Evolutionary conservation across 2,113 vertebrate genomes (phyloP).

Genomic region (rat (Rattus norvegicus)): GRCr8 NC_086019.1:230714001-230714500

Average conservation of each 20-base stretch:
- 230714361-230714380: background rate
- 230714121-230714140: constrained; percentile 8
- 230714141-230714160: background rate
- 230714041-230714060: constrained; percentile 26
- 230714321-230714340: background rate
- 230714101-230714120: constrained; percentile 35
- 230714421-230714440: background rate
- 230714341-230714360: background rate
- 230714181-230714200: background rate
- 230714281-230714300: constrained; percentile 33
- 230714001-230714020: constrained; percentile 43
- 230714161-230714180: background rate
- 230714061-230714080: constrained; percentile 48
- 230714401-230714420: background rate
- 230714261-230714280: background rate
- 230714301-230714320: background rate
- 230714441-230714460: too few species aligned
- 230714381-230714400: background rate
- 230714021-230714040: constrained; percentile 52
- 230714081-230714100: constrained; percentile 25
- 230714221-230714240: constrained; percentile 3
- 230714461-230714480: background rate
- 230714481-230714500: background rate
- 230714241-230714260: constrained; percentile 42
- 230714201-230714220: constrained; percentile 20